A percentile compares a stretch with the other conserved stretches of the same genome.
Conservation (phyloP, 1,140 invertebrate species). For the Drosophila carrolli region DNA sequence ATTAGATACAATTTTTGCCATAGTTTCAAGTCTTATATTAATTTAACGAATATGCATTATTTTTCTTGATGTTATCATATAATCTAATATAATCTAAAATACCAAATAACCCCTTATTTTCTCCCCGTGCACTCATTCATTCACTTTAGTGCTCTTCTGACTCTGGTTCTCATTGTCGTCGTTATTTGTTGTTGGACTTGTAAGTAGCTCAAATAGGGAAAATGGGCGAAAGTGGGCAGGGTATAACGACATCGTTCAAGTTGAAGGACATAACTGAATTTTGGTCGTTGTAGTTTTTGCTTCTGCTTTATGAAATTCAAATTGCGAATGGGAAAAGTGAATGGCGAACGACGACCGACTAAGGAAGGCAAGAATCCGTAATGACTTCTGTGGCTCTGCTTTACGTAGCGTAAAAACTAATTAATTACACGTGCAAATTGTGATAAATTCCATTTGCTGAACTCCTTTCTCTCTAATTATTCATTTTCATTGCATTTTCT, state of each 20-base stretch:
- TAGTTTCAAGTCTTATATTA: no score
- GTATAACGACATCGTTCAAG: conserved; percentile 59
- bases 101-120: conserved; percentile 1
- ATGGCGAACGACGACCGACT: conserved; percentile 26
- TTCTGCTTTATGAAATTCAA: conserved; percentile 77
- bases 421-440: conserved; percentile 80
- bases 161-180: conserved; percentile 50
- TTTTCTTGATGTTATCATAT: no score
- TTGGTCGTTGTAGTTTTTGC: conserved; percentile 29
- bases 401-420: conserved; percentile 58
- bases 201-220: conserved; percentile 48
- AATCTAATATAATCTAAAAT: neutral
- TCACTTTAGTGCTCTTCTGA: conserved; percentile 33
- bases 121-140: conserved; percentile 19
- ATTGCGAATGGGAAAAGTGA: conserved; percentile 48
- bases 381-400: conserved; percentile 35
- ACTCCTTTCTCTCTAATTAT: conserved; percentile 25
- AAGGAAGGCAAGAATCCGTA: conserved; percentile 28
- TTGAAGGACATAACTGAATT: conserved; percentile 70
- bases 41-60: no score
- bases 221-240: conserved; percentile 14
- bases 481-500: conserved; percentile 39
- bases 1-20: no score
- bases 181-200: conserved; percentile 46
- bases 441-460: conserved; percentile 63